A percentile compares a stretch with the other conserved stretches of the same genome.
These are phyloP conservation scores for Brachypalpus laphriformis DNA, from an alignment of 2,888 invertebrate species.

Conservation along the genomic window DNA sequence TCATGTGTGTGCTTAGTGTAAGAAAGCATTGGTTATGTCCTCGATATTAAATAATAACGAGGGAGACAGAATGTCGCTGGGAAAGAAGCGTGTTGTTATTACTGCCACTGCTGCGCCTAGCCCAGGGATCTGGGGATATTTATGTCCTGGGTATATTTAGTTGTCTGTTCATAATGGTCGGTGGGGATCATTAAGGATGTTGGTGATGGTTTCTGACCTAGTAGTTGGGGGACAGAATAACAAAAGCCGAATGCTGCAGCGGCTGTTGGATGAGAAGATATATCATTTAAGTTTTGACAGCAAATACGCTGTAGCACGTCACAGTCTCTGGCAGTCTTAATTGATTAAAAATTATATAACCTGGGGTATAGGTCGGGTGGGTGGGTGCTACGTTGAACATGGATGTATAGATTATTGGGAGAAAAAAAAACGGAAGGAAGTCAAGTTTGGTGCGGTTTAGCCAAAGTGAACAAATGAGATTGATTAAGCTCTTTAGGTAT, in stretches of 20 bases:
- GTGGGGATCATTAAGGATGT: conserved; percentile 60
- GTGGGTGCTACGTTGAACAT: neutral
- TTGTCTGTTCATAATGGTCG: conserved; percentile 62
- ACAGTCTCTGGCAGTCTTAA: conserved; percentile 34
- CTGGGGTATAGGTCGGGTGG: neutral
- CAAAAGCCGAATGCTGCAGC: conserved; percentile 18
- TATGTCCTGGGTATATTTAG: conserved; percentile 59
- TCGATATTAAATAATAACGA: conserved; percentile 59
- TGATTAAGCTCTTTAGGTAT: too few relatives aligned
- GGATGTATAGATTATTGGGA: neutral
- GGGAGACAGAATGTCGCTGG: conserved; percentile 50
- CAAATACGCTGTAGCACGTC: conserved; percentile 31
- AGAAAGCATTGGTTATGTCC: conserved; percentile 44
- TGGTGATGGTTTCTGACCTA: conserved; percentile 17
- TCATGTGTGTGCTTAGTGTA: neutral
- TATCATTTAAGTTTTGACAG: conserved; percentile 61
- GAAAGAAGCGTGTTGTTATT: conserved; percentile 9
- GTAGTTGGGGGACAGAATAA: conserved; percentile 19
- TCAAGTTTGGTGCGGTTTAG: neutral
- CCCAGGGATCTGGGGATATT: conserved; percentile 34
- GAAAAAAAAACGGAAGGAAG: neutral
- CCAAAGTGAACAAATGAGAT: neutral
- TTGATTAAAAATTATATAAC: conserved; percentile 48
- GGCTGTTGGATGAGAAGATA: conserved; percentile 10
- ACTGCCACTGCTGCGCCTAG: conserved; percentile 20